Conservation (phyloP, 2,797 vertebrate genomes). For the Myotis daubentonii region DNA sequence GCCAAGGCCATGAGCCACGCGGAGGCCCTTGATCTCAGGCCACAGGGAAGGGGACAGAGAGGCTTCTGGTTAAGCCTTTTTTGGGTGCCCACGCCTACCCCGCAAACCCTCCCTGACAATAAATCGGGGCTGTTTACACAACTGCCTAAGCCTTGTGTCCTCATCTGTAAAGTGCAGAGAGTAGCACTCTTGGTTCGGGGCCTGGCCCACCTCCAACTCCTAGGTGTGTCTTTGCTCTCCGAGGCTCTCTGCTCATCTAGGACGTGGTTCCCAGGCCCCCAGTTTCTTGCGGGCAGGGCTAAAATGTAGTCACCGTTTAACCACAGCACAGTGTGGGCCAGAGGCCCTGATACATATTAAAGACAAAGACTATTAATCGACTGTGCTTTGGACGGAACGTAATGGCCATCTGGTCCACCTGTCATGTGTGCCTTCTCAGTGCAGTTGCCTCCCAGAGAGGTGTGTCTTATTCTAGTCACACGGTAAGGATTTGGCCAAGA, state of each 20-base stretch:
- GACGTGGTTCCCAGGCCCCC: not conserved
- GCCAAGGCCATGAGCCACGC: not conserved
- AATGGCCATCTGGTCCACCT: not conserved
- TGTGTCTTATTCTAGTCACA: not conserved
- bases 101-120: not conserved
- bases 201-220: not conserved
- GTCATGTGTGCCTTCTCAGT: not conserved
- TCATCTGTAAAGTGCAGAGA: not conserved
- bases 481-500: not conserved
- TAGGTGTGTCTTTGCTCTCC: not conserved
- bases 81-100: not conserved
- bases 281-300: not conserved
- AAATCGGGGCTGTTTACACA: not conserved
- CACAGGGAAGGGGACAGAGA: not conserved
- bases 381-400: not conserved
- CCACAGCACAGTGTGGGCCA: not conserved
- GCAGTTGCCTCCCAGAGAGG: not conserved
- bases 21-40: rapidly evolving
- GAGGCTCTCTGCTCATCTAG: not conserved
- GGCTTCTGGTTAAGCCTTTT: not conserved
- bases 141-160: not conserved
- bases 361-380: not conserved
- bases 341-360: not conserved
- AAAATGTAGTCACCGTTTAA: not conserved
- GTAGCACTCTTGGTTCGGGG: not conserved